Evolutionary conservation across 2,113 vertebrate genomes (phyloP), one percentile per base, ranked within the genome.

Genomic region (Piaya cayana): DNA sequence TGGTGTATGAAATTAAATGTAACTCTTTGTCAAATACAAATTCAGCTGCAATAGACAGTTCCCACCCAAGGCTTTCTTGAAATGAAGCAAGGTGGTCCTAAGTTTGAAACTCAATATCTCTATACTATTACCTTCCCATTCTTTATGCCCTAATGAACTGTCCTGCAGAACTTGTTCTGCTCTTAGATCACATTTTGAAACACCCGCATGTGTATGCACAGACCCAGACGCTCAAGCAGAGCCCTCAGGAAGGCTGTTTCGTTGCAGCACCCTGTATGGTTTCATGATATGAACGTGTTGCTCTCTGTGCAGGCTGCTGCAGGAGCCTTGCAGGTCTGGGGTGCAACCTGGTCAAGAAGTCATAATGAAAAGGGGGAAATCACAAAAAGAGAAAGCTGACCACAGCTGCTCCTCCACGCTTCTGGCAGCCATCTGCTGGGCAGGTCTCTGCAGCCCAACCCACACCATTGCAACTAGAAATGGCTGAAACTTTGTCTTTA

Each of bases 351-450:
- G 77, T 64, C 95, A 62, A 84, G 42, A 72, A 94, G 68, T 97
- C 95, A 95, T 74, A 97, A 30, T 0, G 30, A 96, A 86, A 97
- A 39, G 80, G 78, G 77, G 36, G 95, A 96, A 94, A 96, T 16
- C 9, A 1, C 70, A 92, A 70, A 93, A 92, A 96, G 95, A 94
- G 91, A 96, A 94, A 97, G 96, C 90, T 95, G 93, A 93, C 96
- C 97, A 91, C 96, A 95, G 89, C 62, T 67, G 71, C 79, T 88
- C 22, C 60, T 39, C 36, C 3, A 3, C 5, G 4, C 45, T 62
- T 39, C 67, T 81, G 71, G 49, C 59, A 85, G 56, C 74, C 78
- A 22, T 15, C 1, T 6, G 14, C 30, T 53, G 50, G 52, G 92
- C 88, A 92, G 88, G 52, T 45, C 65, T 70, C 55, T 1, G 5